Base-by-base conservation (phyloP, 2,113 vertebrate species). In the Meleagris gallopavo region DNA sequence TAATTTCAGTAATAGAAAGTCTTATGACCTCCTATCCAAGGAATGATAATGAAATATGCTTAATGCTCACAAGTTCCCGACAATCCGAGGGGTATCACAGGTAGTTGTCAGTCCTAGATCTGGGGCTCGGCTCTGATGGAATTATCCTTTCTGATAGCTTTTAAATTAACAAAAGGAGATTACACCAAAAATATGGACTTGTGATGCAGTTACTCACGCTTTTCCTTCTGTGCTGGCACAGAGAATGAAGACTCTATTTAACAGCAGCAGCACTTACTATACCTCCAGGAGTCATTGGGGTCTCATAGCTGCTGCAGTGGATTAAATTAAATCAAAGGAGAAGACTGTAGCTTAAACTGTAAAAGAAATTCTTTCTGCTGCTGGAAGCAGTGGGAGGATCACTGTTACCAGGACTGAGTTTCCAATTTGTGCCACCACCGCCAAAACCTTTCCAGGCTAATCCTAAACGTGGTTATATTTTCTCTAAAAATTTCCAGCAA, bases 401-500 rank as follows among this genome's bases (percentile, higher is more conserved):
- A 9, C 4, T 30, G 34, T 29, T 54, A 27, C 21, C 55, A 65
- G 57, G 15, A 24, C 2, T 16, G 48, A 3, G 4, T 40, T 90
- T 77, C 45, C 9, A 9, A 6, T 64, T 69, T 58, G 20, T 77
- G 14, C 20, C 83, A 19, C 22, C 40, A 45, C 9, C 15, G 24
- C 27, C 32, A 57, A 74, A 54, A 84, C 48, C 6, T 70, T 24
- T 4, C 14, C 2, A 17, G 10, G 1, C 2, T 14, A 15, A 46
- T 52, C 11, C 48, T 10, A 30, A 15, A 34, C 0, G 0, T 0
- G 9, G 11, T 27, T 62, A 9, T 27, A 40, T 67, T 45, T 66
- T 43, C 72, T 55, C 75, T 40, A 55, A 83, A 79, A 18, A 10
- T 38, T 86, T 62, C 43, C 58, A 72, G 32, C 5, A 21, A 2